Conservation (phyloP, 2,797 vertebrate genomes). For the Macropodus opercularis region DNA sequence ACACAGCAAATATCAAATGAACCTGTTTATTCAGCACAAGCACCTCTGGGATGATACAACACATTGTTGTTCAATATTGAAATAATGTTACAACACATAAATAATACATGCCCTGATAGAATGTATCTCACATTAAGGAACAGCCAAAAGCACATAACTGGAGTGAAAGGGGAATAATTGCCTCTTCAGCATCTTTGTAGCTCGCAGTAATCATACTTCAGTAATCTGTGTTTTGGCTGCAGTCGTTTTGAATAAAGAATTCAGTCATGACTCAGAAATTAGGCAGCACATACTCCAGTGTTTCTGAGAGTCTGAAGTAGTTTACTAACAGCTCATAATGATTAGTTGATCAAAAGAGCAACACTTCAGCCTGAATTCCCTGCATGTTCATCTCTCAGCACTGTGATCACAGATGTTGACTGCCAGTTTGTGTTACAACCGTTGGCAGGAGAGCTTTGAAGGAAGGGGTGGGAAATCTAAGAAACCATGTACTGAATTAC, state of each 20-base stretch:
- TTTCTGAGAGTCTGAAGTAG: slow-evolving; percentile 31
- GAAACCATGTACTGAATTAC: background rate
- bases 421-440: slow-evolving; percentile 3
- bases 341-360: slow-evolving; percentile 31
- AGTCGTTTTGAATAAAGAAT: slow-evolving; percentile 9
- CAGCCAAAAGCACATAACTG: background rate
- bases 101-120: too few species aligned
- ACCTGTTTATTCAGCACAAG: background rate
- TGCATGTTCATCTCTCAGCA: slow-evolving; percentile 6
- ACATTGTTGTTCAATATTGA: background rate
- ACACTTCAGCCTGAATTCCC: slow-evolving; percentile 9
- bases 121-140: background rate
- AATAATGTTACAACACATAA: background rate
- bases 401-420: slow-evolving; percentile 25
- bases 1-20: too few species aligned
- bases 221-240: slow-evolving; percentile 13
- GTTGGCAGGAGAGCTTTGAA: background rate
- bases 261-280: slow-evolving; percentile 6
- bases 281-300: slow-evolving; percentile 5
- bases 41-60: background rate
- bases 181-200: slow-evolving; percentile 20
- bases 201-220: slow-evolving; percentile 1
- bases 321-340: slow-evolving; percentile 20
- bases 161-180: background rate
- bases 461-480: background rate